Evolutionary conservation across 2,113 vertebrate species (phyloP).

Genomic region (Epinephelus moara): DNA sequence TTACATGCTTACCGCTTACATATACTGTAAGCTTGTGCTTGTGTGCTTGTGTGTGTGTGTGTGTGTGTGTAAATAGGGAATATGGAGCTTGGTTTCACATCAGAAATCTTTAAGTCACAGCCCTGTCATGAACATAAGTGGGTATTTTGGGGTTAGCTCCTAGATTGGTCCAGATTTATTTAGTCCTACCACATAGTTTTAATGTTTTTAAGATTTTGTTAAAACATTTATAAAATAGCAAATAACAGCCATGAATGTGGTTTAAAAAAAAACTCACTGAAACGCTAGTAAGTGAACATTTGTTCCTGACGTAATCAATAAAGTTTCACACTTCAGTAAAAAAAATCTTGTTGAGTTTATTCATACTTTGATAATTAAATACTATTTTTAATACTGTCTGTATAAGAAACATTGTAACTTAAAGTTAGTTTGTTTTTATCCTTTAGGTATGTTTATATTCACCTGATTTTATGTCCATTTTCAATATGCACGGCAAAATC

Average conservation of each 20-base stretch:
- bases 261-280: background rate
- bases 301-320: background rate
- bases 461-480: background rate
- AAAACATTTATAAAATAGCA: background rate
- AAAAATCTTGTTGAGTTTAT: too few species aligned
- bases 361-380: too few species aligned
- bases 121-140: background rate
- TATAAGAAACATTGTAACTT: background rate
- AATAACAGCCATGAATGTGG: background rate
- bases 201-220: background rate
- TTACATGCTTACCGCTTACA: background rate
- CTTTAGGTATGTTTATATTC: background rate
- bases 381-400: too few species aligned
- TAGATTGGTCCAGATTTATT: background rate
- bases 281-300: background rate
- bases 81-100: constrained; percentile 5
- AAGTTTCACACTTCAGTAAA: background rate
- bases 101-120: constrained; percentile 2
- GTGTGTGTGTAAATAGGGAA: background rate
- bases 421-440: background rate
- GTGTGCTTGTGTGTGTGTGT: background rate
- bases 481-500: too few species aligned
- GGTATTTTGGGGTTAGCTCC: background rate
- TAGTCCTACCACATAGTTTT: background rate
- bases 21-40: background rate